Percentiles rank a stretch among this genome's conserved stretches.
Conservation (phyloP, 2,113 vertebrate genomes). For the Alethe diademata region DNA sequence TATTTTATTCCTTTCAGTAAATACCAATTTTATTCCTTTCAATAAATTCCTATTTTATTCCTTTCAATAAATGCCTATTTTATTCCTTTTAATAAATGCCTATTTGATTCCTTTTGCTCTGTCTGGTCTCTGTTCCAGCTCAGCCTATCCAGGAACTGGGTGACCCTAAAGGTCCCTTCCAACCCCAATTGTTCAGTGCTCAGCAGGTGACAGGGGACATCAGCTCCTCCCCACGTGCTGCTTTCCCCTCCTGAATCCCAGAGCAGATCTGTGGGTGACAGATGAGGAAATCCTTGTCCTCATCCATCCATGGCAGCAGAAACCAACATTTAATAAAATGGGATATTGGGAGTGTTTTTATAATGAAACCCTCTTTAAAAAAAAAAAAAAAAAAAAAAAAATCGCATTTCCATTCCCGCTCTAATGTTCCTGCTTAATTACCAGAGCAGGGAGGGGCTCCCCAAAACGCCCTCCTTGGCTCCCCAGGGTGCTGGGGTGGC, state of each 20-base stretch:
- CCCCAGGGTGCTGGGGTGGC: neutral
- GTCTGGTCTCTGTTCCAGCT: too few relatives aligned
- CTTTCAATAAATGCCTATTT: too few relatives aligned
- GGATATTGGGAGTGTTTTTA: neutral
- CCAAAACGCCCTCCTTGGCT: rapidly evolving
- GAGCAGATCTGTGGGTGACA: neutral
- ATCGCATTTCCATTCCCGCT: neutral
- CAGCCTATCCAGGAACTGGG: neutral
- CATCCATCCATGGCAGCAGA: rapidly evolving
- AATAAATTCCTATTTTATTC: too few relatives aligned
- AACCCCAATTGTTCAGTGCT: neutral
- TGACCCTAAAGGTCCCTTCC: neutral
- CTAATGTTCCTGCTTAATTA: too few relatives aligned
- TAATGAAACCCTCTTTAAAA: neutral
- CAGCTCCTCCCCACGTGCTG: rapidly evolving
- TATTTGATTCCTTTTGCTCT: too few relatives aligned
- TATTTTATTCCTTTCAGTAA: too few relatives aligned
- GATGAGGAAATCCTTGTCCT: neutral
- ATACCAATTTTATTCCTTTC: too few relatives aligned
- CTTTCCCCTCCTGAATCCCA: neutral
- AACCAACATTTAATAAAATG: neutral
- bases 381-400: neutral
- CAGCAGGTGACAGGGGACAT: neutral
- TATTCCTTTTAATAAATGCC: too few relatives aligned
- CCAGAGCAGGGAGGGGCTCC: neutral